Base-by-base conservation (phyloP, 2,113 vertebrate genomes). In the Syrmaticus mikado region DNA sequence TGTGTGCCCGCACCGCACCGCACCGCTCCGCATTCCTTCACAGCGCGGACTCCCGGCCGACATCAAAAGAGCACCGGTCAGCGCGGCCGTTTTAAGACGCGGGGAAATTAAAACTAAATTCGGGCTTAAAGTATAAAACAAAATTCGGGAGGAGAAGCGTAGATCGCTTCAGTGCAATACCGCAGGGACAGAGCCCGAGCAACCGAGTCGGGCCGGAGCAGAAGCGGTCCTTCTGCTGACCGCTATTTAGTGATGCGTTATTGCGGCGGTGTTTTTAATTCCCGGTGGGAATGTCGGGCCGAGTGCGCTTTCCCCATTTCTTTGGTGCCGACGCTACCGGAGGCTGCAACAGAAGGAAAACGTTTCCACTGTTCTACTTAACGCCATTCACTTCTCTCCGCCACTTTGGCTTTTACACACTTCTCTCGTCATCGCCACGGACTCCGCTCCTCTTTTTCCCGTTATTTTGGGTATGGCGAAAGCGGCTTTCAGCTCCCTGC, bases 71-170 rank as follows among this genome's bases (percentile, higher is more conserved):
- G 67, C 92, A 92, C 74, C 92, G 88, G 87, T 81, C 95, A 90
- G 96, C 9, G 95, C 97, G 96, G 96, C 97, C 97, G 96, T 97
- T 98, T 97, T 97, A 96, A 97, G 97, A 97, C 97, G 85, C 96
- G 97, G 97, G 97, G 97, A 98, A 96, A 97, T 97, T 97, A 94
- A 97, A 97, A 95, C 93, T 97, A 97, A 98, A 96, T 95, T 95
- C 11, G 60, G 92, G 52, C 89, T 94, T 94, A 82, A 91, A 95
- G 94, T 89, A 84, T 34, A 36, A 89, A 95, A 92, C 89, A 89
- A 95, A 94, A 92, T 90, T 89, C 94, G 89, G 34, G 73, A 7
- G 13, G 94, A 95, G 82, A 46, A 22, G 46, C 3, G 36, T 65
- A 71, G 92, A 80, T 85, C 50, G 18, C 91, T 95, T 67, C 65